Evolutionary conservation across 2,888 invertebrate genomes (phyloP), one percentile per base, ranked within the genome.

Genomic region (Panopea generosa): DNA sequence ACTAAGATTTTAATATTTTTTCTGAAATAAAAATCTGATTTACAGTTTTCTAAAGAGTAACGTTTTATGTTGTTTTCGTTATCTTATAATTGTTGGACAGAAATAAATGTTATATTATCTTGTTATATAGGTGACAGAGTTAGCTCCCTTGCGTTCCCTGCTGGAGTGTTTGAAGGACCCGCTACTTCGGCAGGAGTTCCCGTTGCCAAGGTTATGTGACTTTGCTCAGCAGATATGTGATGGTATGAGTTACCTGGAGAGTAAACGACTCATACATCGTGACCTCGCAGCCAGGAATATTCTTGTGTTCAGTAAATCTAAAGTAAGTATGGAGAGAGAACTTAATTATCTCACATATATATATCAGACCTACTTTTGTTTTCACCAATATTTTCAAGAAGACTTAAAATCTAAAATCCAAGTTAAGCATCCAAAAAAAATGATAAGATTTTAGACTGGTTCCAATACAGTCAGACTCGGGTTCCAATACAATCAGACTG

Each of bases 221-320:
- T 99, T 99, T 93, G 97, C 98, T 43, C 95, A 96, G 90, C 98
- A 99, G 93, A 98, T 99, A 62, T 97, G 97, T 93, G 97, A 97
- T 93, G 99, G 99, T 61, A 99, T 99, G 99, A 96, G 96, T 92
- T 99, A 99, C 93, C 94, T 99, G 85, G 99, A 99, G 93, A 96
- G 96, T 79, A 98, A 98, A 94, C 95, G 99, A 92, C 95, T 99
- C 89, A 99, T 99, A 91, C 99, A 99, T 93, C 95, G 99, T 87
- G 99, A 99, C 93, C 95, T 99, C 90, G 99, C 99, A 2, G 99
- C 99, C 33, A 94, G 99, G 86, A 99, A 99, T 94, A 98, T 99
- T 87, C 95, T 99, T 86, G 99, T 99, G 0, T 99, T 99, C 93
- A 96, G 96, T 74, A 97, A 97, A 92, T 96, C 97, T 90, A 97